A percentile compares a stretch with the other conserved stretches of the same genome.
Conservation (phyloP, 2,113 vertebrate species). For the Salvelinus fontinalis region DNA sequence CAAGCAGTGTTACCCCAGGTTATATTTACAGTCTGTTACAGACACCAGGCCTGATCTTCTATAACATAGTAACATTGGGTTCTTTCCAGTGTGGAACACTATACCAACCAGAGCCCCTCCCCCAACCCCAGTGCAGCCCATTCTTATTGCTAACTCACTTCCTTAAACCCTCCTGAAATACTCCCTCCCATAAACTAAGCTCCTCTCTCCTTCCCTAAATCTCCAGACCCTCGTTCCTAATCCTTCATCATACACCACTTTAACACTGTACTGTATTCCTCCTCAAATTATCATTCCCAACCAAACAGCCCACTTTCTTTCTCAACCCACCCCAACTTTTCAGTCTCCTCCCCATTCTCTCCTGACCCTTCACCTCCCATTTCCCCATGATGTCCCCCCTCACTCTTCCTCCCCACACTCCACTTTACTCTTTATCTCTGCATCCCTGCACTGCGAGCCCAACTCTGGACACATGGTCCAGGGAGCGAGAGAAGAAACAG, state of each 20-base stretch:
- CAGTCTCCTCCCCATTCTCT: neutral
- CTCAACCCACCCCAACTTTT: neutral
- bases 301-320: neutral
- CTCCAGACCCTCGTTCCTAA: neutral
- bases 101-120: neutral
- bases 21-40: neutral
- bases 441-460: neutral
- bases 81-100: constrained; percentile 4
- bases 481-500: neutral
- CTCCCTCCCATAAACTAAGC: neutral
- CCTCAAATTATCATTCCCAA: neutral
- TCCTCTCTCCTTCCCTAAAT: neutral
- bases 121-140: neutral
- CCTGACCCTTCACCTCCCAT: neutral
- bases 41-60: constrained; percentile 4
- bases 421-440: neutral
- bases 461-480: neutral
- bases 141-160: neutral
- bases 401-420: neutral
- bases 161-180: neutral
- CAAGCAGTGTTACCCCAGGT: neutral
- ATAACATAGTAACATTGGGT: constrained; percentile 6
- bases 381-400: neutral
- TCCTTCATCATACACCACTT: neutral
- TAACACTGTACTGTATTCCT: too few relatives aligned